Base-by-base conservation (phyloP, 1,140 invertebrate genomes). In the Dreissena rostriformis region DNA sequence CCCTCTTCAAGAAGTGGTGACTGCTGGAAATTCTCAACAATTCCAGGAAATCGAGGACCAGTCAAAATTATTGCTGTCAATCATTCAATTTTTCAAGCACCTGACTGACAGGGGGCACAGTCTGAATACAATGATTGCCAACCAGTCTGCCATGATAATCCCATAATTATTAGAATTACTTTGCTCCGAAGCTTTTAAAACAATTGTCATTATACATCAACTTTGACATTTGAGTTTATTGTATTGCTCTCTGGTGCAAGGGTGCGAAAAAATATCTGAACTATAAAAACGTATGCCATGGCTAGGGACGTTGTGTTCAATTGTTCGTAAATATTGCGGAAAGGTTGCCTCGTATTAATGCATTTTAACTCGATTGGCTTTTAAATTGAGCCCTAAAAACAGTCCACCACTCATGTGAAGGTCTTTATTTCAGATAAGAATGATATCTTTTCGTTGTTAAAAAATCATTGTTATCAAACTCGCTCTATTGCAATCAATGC, bases 31-130 rank as follows among this genome's bases (percentile, higher is more conserved):
- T 22, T 39, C 61, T 63, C 65, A 57, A 39, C 74, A 76, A 63
- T 76, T 76, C 29, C 61, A 76, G 61, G 61, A 76, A 76, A 61
- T 76, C 49, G 28, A 63, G 57, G 65, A 49, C 57, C 74, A 76
- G 61, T 65, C 74, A 63, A 39, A 39, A 68, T 73, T 28, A 28
- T 28, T n/a, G 19, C 63, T 51, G 55, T 81, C 78, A 81, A 81
- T 81, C 78, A 26, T 71, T 71, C 78, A 57, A 70, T 24, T 55
- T 51, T 70, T 81, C 66, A 81, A 81, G 78, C 78, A 81, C 78
- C 68, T 68, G 52, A 29, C 19, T 81, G 78, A 81, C 78, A 39
- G 15, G 22, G 78, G 71, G 63, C 65, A 61, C 70, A 81, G 67
- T 70, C 70, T 22, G 24, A 68, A 68, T 61, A 29, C 22, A 72